phyloP scores from a whole-genome alignment of 2,888 invertebrate species.

The Ernsta delagoae region DNA sequence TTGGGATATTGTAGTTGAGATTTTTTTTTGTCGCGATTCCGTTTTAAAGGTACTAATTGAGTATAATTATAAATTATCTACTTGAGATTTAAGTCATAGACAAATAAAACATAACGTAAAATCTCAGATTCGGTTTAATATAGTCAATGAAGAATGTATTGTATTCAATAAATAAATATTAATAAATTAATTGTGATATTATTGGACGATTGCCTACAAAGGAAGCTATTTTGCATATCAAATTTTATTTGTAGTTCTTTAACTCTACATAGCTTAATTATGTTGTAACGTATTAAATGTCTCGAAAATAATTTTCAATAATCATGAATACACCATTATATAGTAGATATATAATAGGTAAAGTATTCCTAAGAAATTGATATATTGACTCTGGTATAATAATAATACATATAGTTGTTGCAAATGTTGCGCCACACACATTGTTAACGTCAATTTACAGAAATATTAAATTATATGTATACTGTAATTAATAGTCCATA shows the following conservation, averaged over 20 bases:
- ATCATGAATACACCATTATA: conserved; percentile 21
- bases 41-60: too few species aligned
- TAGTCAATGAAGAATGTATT: too few species aligned
- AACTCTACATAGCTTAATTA: neutral
- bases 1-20: conserved; percentile 9
- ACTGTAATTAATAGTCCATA: neutral
- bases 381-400: neutral
- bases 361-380: conserved; percentile 24
- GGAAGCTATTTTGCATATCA: neutral
- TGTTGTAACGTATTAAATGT: neutral
- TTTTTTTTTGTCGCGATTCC: neutral
- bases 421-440: conserved; percentile 6
- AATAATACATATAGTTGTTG: neutral
- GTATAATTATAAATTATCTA: too few species aligned
- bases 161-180: too few species aligned
- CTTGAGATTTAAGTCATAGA: too few species aligned
- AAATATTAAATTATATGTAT: neutral
- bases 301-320: conserved; percentile 11
- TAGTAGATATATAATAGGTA: conserved; percentile 29
- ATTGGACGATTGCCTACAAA: neutral
- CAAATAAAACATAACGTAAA: too few species aligned
- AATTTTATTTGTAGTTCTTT: neutral
- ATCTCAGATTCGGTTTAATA: too few species aligned
- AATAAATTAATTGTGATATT: neutral
- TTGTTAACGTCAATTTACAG: conserved; percentile 2